Evolutionary conservation across 2,888 invertebrate species (phyloP).

Genomic region (Laspeyria flexula): DNA sequence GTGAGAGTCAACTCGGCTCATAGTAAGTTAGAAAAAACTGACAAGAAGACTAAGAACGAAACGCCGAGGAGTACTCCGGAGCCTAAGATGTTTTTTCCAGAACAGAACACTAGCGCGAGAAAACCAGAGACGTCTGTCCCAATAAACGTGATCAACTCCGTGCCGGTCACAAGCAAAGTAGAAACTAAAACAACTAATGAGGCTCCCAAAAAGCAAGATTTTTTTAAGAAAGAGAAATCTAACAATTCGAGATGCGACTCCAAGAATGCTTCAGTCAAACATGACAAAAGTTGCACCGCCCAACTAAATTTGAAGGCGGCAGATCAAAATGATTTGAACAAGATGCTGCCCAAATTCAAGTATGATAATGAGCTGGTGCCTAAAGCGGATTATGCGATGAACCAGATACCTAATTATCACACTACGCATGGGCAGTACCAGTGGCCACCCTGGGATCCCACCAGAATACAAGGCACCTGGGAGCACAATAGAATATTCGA

Average conservation of each 20-base stretch:
- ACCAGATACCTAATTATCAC: constrained; percentile 89
- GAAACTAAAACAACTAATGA: constrained; percentile 71
- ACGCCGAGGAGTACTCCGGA: constrained; percentile 77
- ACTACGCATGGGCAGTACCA: constrained; percentile 87
- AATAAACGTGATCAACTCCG: constrained; percentile 78
- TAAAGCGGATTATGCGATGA: constrained; percentile 87
- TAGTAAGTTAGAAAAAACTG: constrained; percentile 77
- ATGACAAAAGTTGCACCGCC: constrained; percentile 75
- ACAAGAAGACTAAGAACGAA: constrained; percentile 72
- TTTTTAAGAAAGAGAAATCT: constrained; percentile 82
- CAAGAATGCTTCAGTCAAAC: constrained; percentile 73
- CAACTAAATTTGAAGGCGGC: constrained; percentile 68
- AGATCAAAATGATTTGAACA: constrained; percentile 83
- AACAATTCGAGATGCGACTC: constrained; percentile 69
- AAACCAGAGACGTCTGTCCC: constrained; percentile 80
- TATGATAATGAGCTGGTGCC: constrained; percentile 84
- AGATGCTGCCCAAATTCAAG: constrained; percentile 82
- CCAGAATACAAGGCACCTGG: constrained; percentile 82
- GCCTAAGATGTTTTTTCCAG: constrained; percentile 81
- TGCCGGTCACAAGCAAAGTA: constrained; percentile 68
- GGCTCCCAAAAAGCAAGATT: constrained; percentile 81
- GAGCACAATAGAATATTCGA: constrained; percentile 81
- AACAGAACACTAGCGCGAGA: constrained; percentile 67
- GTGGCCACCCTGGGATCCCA: constrained; percentile 87
- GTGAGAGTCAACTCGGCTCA: constrained; percentile 82